Conservation (phyloP, 1,140 invertebrate genomes). For the Zaprionus ornatus region DNA sequence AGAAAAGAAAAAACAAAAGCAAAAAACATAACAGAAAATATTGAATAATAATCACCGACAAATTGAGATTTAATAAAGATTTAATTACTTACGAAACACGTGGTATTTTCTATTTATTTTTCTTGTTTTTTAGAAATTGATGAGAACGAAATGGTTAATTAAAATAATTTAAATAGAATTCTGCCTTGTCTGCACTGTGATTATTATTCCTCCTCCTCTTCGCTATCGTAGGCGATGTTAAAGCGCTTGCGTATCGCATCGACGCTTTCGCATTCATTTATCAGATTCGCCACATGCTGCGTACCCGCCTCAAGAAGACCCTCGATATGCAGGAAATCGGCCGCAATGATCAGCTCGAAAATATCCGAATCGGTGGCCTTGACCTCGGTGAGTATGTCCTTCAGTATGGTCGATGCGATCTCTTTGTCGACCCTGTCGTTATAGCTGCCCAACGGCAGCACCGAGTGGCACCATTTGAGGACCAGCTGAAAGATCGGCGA, state of each 20-base stretch:
- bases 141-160: neutral
- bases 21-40: constrained; percentile 54
- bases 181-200: neutral
- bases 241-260: constrained; percentile 19
- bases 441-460: neutral
- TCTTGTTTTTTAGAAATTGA: neutral
- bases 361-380: constrained; percentile 9
- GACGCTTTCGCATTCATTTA: constrained; percentile 1
- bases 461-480: constrained; percentile 34
- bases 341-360: constrained; percentile 33
- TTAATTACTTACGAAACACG: constrained; percentile 73
- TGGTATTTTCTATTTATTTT: neutral
- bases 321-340: constrained; percentile 46
- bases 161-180: neutral
- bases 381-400: neutral
- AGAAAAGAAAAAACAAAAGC: constrained; percentile 28
- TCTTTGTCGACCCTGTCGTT: neutral
- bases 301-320: constrained; percentile 19
- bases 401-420: neutral
- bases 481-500: constrained; percentile 25
- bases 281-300: constrained; percentile 23
- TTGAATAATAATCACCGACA: constrained; percentile 80
- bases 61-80: constrained; percentile 81
- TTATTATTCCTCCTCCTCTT: neutral
- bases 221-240: constrained; percentile 3